These are phyloP conservation scores for Chloropsis hardwickii DNA, from an alignment of 2,113 vertebrate species.

Conservation along the genomic window DNA sequence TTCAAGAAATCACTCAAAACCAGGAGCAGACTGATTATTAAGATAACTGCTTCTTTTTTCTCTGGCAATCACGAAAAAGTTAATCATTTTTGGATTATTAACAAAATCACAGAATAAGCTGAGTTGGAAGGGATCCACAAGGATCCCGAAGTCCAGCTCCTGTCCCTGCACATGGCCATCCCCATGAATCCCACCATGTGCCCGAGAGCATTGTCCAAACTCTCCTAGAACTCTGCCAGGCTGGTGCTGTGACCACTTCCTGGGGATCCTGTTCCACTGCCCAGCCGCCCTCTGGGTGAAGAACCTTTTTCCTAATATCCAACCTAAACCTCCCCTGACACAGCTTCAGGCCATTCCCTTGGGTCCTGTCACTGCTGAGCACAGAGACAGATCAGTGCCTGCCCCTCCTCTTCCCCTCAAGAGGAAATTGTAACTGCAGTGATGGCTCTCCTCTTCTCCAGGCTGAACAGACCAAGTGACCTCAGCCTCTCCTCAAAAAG, in stretches of 20 bases:
- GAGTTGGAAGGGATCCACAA: not conserved
- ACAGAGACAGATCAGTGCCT: too few species aligned
- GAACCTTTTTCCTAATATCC: not conserved
- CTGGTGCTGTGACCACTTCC: too few species aligned
- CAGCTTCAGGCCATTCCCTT: not conserved
- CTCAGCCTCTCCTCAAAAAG: not conserved
- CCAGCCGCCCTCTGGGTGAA: not conserved
- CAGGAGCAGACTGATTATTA: not conserved
- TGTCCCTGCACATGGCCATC: not conserved
- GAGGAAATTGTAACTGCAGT: not conserved
- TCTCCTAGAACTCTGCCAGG: not conserved
- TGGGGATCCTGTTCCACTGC: not conserved
- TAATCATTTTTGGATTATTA: not conserved
- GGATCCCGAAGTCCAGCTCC: not conserved
- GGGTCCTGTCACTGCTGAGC: not conserved
- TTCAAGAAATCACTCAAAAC: not conserved
- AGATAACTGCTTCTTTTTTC: not conserved
- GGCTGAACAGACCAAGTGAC: not conserved
- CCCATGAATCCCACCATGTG: not conserved
- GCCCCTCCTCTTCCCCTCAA: not conserved
- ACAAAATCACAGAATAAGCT: not conserved
- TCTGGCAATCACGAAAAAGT: not conserved
- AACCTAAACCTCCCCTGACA: not conserved
- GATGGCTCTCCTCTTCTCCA: not conserved
- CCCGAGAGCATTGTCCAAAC: not conserved